phyloP scores from a whole-genome alignment of 2,888 invertebrate genomes.

The Caenorhabditis macrosperma region DNA sequence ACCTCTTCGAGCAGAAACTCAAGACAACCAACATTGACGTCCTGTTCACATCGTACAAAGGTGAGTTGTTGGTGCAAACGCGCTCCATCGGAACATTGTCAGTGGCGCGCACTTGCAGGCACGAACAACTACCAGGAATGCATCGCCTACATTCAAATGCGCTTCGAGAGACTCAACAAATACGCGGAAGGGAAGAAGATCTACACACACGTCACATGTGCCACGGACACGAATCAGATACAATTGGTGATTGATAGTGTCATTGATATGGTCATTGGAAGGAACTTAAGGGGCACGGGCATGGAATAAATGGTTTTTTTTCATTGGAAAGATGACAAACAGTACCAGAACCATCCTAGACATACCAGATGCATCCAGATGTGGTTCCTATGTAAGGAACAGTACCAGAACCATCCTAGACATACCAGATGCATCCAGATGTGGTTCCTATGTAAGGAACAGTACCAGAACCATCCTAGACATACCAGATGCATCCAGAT shows the following conservation, averaged over 20 bases:
- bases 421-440: no score
- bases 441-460: no score
- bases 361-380: no score
- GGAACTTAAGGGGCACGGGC: slow-evolving; percentile 67
- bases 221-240: slow-evolving; percentile 66
- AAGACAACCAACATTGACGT: slow-evolving; percentile 52
- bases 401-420: no score
- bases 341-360: no score
- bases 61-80: no score
- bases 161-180: slow-evolving; percentile 54
- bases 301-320: slow-evolving; percentile 56
- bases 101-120: slow-evolving; percentile 31
- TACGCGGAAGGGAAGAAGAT: slow-evolving; percentile 43
- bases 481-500: no score
- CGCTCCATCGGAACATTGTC: no score
- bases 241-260: slow-evolving; percentile 68
- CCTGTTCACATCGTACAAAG: slow-evolving; percentile 60
- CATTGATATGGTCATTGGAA: slow-evolving; percentile 68
- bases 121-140: slow-evolving; percentile 45
- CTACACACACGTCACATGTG: slow-evolving; percentile 66
- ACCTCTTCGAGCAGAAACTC: slow-evolving; percentile 67
- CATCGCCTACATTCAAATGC: slow-evolving; percentile 45
- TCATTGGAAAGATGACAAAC: not conserved
- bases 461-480: no score
- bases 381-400: no score